These are phyloP conservation scores for Pteronotus mesoamericanus DNA, from an alignment of 2,797 vertebrate genomes.

Conservation along the genomic window DNA sequence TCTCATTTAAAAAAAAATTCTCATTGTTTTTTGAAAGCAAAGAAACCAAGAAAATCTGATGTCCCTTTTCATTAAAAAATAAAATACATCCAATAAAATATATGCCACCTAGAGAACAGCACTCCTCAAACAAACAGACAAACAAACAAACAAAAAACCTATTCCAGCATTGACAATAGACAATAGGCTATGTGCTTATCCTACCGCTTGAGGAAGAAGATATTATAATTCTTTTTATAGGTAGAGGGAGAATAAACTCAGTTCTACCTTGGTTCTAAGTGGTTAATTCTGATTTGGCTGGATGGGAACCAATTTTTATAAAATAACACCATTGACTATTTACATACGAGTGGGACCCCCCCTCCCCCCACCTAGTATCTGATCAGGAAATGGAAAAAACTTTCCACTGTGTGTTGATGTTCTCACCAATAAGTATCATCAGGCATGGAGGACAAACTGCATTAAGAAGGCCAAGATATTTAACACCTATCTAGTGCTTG, in stretches of 20 bases:
- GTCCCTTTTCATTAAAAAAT: slow-evolving; percentile 44
- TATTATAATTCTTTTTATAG: not conserved
- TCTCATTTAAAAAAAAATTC: slow-evolving; percentile 38
- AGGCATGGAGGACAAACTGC: not conserved
- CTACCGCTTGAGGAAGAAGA: not conserved
- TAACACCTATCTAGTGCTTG: not conserved
- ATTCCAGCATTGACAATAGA: not conserved
- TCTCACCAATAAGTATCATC: not conserved
- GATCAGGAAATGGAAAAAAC: not conserved
- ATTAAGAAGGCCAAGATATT: not conserved
- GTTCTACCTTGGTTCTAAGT: not conserved
- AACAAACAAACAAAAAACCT: not conserved
- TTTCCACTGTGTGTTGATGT: not conserved
- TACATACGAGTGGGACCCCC: not conserved
- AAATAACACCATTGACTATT: not conserved
- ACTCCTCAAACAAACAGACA: not conserved
- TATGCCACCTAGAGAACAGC: not conserved
- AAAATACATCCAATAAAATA: slow-evolving; percentile 38
- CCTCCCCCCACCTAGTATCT: not conserved
- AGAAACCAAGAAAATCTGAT: slow-evolving; percentile 23
- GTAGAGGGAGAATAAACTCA: not conserved
- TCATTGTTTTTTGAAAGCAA: not conserved
- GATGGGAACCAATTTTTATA: not conserved
- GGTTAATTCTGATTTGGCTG: not conserved
- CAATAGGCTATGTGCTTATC: not conserved